Evolutionary conservation across 2,797 vertebrate genomes (phyloP).

Genomic region (Notamacropus eugenii): DNA sequence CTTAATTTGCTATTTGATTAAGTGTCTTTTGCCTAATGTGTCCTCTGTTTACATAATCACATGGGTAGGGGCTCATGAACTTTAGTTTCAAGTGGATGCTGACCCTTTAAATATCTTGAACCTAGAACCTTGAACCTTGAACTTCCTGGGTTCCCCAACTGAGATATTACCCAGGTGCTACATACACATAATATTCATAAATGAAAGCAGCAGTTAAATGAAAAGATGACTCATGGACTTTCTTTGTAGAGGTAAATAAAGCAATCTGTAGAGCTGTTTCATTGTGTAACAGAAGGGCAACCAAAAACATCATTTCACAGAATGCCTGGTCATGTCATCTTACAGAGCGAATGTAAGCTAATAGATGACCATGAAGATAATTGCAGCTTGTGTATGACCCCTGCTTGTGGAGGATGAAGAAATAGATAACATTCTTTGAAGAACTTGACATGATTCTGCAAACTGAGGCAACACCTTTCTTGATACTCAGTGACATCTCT

Average conservation of each 20-base stretch:
- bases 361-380: neutral
- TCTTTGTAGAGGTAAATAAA: neutral
- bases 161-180: neutral
- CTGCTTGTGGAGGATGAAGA: neutral
- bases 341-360: neutral
- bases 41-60: neutral
- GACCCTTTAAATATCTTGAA: neutral
- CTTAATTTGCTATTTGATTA: neutral
- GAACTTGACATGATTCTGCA: neutral
- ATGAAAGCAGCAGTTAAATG: neutral
- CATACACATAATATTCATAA: neutral
- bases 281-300: neutral
- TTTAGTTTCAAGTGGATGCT: neutral
- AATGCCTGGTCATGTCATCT: neutral
- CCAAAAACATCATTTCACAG: neutral
- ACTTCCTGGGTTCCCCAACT: neutral
- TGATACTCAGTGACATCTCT: neutral
- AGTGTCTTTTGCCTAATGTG: neutral
- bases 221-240: neutral
- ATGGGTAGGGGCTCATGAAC: neutral
- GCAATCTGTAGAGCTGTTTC: neutral
- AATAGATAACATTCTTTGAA: neutral
- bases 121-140: no score
- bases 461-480: neutral
- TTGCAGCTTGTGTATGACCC: neutral